These are phyloP conservation scores for Adelognathus sp. DNA, from an alignment of 2,888 invertebrate genomes.

Conservation along the genomic window DNA sequence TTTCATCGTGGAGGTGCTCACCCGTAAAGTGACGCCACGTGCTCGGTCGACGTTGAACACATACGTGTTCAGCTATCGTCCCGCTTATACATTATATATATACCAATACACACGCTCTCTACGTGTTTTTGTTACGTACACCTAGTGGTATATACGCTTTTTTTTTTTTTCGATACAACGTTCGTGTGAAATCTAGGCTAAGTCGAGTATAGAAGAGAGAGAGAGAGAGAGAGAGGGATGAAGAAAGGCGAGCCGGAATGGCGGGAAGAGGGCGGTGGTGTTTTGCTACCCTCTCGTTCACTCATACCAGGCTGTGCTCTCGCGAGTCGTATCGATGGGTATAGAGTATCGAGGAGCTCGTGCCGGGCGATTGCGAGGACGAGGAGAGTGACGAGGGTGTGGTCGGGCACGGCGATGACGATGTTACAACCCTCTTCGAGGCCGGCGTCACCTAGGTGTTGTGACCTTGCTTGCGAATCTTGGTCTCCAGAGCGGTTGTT, in stretches of 20 bases:
- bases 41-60: constrained; percentile 39
- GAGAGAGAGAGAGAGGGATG: not conserved
- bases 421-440: constrained; percentile 75
- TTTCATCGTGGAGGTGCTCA: constrained; percentile 51
- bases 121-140: constrained; percentile 26
- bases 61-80: constrained; percentile 25
- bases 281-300: constrained; percentile 18
- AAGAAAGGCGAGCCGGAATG: not conserved
- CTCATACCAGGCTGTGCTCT: constrained; percentile 78
- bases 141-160: constrained; percentile 39
- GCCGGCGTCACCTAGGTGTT: constrained; percentile 77
- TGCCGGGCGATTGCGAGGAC: constrained; percentile 76
- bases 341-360: constrained; percentile 77
- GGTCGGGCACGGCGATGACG: constrained; percentile 75
- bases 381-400: constrained; percentile 76
- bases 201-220: constrained; percentile 46
- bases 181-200: constrained; percentile 59
- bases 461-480: constrained; percentile 78
- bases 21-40: constrained; percentile 44
- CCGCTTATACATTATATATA: not conserved
- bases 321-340: constrained; percentile 78
- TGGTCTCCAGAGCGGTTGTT: constrained; percentile 81
- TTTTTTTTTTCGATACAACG: constrained; percentile 35
- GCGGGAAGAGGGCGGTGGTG: not conserved
- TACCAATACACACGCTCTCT: not conserved